phyloP scores from a whole-genome alignment of 2,888 invertebrate genomes.

The Arge pagana region DNA sequence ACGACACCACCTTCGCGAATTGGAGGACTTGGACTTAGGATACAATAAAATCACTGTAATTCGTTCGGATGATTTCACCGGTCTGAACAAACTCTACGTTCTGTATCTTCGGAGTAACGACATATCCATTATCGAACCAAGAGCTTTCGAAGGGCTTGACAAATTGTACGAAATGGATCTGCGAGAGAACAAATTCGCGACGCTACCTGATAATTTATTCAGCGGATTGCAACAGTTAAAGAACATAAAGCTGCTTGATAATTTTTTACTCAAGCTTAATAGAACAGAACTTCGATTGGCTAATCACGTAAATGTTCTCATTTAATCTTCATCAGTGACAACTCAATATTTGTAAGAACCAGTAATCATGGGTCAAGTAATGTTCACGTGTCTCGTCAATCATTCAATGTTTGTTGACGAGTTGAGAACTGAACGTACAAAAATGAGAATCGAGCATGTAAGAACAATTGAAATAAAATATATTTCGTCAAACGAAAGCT shows the following conservation, averaged over 20 bases:
- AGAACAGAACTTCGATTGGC: neutral
- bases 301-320: too few relatives aligned
- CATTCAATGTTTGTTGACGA: too few relatives aligned
- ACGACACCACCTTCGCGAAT: slow-evolving; percentile 48
- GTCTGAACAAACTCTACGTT: slow-evolving; percentile 49
- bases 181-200: neutral
- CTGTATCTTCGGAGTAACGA: slow-evolving; percentile 53
- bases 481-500: slow-evolving; percentile 3
- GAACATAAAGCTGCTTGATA: neutral
- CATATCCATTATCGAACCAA: slow-evolving; percentile 40
- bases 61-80: slow-evolving; percentile 54
- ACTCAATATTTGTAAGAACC: too few relatives aligned
- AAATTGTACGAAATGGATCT: slow-evolving; percentile 22
- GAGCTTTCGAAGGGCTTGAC: slow-evolving; percentile 25
- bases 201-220: neutral
- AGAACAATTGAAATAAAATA: neutral
- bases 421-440: too few relatives aligned
- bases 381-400: too few relatives aligned
- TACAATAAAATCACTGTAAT: slow-evolving; percentile 52
- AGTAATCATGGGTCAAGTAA: too few relatives aligned
- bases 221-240: neutral
- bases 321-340: too few relatives aligned
- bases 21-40: slow-evolving; percentile 53
- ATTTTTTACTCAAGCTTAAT: neutral
- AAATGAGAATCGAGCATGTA: too few relatives aligned